Base-by-base conservation (phyloP, 1,140 invertebrate species). In the Phocides pigmalion region DNA sequence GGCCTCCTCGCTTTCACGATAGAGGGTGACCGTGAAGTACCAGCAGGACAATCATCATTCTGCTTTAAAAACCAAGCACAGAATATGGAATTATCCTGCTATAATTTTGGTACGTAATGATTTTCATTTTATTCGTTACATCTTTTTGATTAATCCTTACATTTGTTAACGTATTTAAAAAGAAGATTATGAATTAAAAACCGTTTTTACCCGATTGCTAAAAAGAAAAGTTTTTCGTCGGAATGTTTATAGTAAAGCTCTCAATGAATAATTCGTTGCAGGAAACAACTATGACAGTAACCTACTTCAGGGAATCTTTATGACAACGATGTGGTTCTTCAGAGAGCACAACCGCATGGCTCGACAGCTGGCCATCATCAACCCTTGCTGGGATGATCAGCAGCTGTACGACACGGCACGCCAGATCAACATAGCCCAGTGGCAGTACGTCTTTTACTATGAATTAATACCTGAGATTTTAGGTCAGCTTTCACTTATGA, bases 271-370 rank as follows among this genome's bases (percentile, higher is more conserved):
- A 22, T 35, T 17, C n/a, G n/a, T 51, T 37, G 8, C 20, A 51
- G 49, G 49, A 35, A 22, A 51, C 28, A 35, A 37, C 16, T 51
- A 17, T 8, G 28, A 51, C 11, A 12, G 14, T 1, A 51, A 51
- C 8, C 8, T 51, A 5, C 25, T 51, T 2, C 11, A 22, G 1
- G 70, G 68, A 4, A 58, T 37, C 4, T 56, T 32, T n/a, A 12
- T 70, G 3, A 37, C 66, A 6, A 41, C 46, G 3, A 41, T 71
- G 39, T 72, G 69, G 69, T 91, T 94, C 71, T 83, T 95, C 64
- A 87, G 96, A 69, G 93, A 95, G 68, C 95, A 96, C 82, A 96
- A 96, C 76, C 81, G 93, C 14, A 72, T 96, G 2, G 94, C 94
- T 1, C 81, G 90, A 1, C 81, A 83, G 15, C 80, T 96, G 4